These are phyloP conservation scores for Zosterops pallidus DNA, from an alignment of 2,113 vertebrate species.

Conservation along the genomic window DNA sequence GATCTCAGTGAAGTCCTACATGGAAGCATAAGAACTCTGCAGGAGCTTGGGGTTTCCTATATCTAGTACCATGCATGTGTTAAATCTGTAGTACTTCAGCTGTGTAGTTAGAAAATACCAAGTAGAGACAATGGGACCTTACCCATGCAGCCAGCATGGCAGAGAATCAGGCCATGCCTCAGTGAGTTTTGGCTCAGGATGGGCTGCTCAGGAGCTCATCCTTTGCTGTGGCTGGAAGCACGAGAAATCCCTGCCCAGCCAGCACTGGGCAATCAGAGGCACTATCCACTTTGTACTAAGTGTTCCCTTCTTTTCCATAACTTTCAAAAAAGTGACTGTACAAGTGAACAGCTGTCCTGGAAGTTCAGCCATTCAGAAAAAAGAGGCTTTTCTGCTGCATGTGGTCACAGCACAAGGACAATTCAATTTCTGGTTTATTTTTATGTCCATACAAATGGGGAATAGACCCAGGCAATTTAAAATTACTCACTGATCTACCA, in stretches of 20 bases:
- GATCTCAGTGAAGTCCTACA: not conserved
- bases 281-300: not conserved
- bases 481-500: not conserved
- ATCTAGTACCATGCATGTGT: not conserved
- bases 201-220: not conserved
- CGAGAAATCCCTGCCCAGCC: not conserved
- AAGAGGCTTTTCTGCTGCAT: not conserved
- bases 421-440: not conserved
- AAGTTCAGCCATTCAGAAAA: not conserved
- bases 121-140: not conserved
- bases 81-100: not conserved
- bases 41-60: not conserved
- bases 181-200: not conserved
- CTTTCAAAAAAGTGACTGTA: not conserved
- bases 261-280: not conserved
- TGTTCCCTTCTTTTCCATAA: not conserved
- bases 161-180: not conserved
- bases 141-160: not conserved
- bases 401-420: not conserved
- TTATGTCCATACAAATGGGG: not conserved
- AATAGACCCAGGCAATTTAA: not conserved
- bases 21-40: not conserved
- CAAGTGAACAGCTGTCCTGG: slow-evolving; percentile 4
- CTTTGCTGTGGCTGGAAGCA: not conserved
- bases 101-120: not conserved